phyloP scores from a whole-genome alignment of 2,888 invertebrate genomes.

The Thera obeliscata region DNA sequence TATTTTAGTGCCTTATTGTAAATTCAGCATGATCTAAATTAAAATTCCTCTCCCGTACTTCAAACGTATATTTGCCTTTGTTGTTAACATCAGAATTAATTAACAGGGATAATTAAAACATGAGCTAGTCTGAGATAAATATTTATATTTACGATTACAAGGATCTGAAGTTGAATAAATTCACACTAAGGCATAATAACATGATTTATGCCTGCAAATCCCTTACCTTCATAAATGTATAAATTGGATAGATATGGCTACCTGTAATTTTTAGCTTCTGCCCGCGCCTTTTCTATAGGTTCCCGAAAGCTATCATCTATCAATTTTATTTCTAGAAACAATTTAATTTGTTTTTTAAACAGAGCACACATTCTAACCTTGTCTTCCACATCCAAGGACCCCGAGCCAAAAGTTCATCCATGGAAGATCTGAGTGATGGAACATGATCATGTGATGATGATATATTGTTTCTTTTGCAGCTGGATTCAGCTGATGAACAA shows the following conservation, averaged over 20 bases:
- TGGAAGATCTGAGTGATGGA: too few relatives aligned
- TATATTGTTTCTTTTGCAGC: constrained; percentile 75
- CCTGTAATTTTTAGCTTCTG: too few relatives aligned
- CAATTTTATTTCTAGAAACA: too few relatives aligned
- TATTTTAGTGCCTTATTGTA: constrained; percentile 1
- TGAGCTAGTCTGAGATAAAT: constrained; percentile 19
- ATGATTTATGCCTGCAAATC: background rate
- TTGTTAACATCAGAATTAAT: constrained; percentile 39
- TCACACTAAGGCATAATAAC: constrained; percentile 4
- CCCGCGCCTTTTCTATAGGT: too few relatives aligned
- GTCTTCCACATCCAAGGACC: background rate
- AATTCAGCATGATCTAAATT: constrained; percentile 8
- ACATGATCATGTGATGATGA: background rate
- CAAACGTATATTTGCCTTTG: constrained; percentile 32
- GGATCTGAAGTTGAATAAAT: constrained; percentile 22
- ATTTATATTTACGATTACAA: constrained; percentile 19
- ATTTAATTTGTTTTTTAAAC: background rate
- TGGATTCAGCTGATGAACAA: constrained; percentile 99
- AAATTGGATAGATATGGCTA: background rate
- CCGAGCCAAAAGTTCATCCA: too few relatives aligned
- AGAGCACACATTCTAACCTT: background rate
- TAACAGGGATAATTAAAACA: constrained; percentile 38
- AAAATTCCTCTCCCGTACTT: constrained; percentile 11
- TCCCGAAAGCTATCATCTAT: too few relatives aligned
- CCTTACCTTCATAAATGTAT: constrained; percentile 1